Percentiles rank a stretch among this genome's conserved stretches.
Evolutionary conservation across 2,113 vertebrate species (phyloP).

Genomic region (Spea bombifrons): DNA sequence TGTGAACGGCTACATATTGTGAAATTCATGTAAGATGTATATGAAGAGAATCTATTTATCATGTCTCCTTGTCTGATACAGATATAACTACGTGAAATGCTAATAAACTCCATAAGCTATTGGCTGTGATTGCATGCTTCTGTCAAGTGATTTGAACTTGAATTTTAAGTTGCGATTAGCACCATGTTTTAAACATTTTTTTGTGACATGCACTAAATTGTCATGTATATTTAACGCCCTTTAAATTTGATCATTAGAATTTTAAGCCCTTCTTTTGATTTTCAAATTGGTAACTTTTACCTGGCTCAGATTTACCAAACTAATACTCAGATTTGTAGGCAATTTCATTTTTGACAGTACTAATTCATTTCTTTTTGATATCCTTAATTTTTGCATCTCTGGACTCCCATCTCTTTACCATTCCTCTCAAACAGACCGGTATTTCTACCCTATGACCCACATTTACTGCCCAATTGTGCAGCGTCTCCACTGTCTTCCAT

Average conservation of each 20-base stretch:
- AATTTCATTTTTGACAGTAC: too few species aligned
- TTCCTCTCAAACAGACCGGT: too few species aligned
- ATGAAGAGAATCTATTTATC: neutral
- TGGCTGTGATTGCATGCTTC: slow-evolving; percentile 34
- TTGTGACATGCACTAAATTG: slow-evolving; percentile 29
- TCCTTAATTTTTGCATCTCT: too few species aligned
- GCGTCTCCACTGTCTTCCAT: too few species aligned
- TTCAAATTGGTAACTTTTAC: slow-evolving; percentile 20
- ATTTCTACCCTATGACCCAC: too few species aligned
- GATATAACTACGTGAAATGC: neutral
- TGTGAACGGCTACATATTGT: neutral
- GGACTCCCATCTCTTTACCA: too few species aligned
- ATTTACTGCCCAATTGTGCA: too few species aligned
- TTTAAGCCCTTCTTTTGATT: neutral
- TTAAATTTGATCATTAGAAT: neutral
- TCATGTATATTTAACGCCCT: slow-evolving; percentile 39
- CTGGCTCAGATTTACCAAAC: neutral
- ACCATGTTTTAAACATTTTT: slow-evolving; percentile 41
- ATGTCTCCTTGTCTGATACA: neutral
- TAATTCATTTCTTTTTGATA: too few species aligned
- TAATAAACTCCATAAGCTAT: slow-evolving; percentile 2
- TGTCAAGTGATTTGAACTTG: slow-evolving; percentile 44
- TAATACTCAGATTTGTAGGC: too few species aligned
- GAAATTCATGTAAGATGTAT: neutral
- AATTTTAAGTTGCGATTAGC: slow-evolving; percentile 45